These are phyloP conservation scores for Sinocyclocheilus rhinocerous DNA, from an alignment of 2,113 vertebrate species.

Conservation along the genomic window DNA sequence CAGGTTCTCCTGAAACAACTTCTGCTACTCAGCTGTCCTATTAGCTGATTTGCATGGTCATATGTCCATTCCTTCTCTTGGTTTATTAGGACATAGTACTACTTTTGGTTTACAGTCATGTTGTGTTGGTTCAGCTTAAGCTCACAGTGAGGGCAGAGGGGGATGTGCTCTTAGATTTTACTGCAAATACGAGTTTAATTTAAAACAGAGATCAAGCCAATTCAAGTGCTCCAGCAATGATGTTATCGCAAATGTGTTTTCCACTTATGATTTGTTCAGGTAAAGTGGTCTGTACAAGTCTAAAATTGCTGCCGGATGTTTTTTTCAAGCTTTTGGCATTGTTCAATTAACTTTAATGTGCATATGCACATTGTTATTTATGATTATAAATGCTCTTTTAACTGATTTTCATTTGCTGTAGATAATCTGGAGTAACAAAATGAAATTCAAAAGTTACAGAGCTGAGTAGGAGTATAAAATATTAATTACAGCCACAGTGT, in stretches of 20 bases:
- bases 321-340: slow-evolving; percentile 5
- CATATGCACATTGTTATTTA: not conserved
- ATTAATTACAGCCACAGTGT: not conserved
- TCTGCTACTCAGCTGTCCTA: not conserved
- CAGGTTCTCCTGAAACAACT: not conserved
- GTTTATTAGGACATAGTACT: not conserved
- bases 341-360: not conserved
- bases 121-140: not conserved
- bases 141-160: not conserved
- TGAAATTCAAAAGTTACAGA: not conserved
- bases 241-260: slow-evolving; percentile 33
- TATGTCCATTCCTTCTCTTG: not conserved
- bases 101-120: not conserved
- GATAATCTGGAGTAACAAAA: not conserved
- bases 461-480: not conserved
- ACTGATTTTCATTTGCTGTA: not conserved
- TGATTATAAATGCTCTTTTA: not conserved
- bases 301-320: not conserved
- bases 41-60: slow-evolving; percentile 12
- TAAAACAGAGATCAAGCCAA: not conserved
- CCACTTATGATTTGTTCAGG: not conserved
- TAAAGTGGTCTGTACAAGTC: not conserved
- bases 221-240: slow-evolving; percentile 2
- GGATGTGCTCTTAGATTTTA: not conserved
- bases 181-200: not conserved